These are phyloP conservation scores for fruit fly (Drosophila melanogaster) DNA, from an alignment of 1,140 invertebrate species.

Conservation along the genomic window DNA sequence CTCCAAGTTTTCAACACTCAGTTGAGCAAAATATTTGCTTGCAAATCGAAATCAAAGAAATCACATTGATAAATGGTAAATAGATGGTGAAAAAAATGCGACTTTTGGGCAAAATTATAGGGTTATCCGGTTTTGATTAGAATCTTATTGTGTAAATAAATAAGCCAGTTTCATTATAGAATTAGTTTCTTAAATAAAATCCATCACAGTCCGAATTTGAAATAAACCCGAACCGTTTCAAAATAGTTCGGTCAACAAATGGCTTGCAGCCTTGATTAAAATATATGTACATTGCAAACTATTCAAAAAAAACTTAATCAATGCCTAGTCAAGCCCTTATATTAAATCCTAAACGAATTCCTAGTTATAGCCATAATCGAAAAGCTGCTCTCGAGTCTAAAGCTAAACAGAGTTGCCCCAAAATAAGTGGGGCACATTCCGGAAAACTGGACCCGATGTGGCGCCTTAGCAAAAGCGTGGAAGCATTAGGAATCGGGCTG, in stretches of 20 bases:
- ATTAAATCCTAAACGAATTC: constrained; percentile 5
- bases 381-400: not conserved
- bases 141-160: too few species aligned
- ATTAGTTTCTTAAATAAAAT: not conserved
- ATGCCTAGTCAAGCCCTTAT: constrained; percentile 10
- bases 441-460: not conserved
- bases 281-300: constrained; percentile 11
- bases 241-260: constrained; percentile 4
- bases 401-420: not conserved
- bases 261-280: constrained; percentile 37
- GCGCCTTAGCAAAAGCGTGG: constrained; percentile 47
- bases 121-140: not conserved
- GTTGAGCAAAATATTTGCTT: constrained; percentile 8
- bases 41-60: not conserved
- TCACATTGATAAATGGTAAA: constrained; percentile 2
- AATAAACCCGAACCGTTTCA: constrained; percentile 4
- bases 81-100: not conserved
- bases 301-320: not conserved
- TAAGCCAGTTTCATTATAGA: too few species aligned
- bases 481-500: constrained; percentile 53
- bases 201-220: not conserved
- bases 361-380: not conserved
- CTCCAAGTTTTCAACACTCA: not conserved
- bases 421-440: constrained; percentile 3
- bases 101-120: not conserved